Conservation (phyloP, 1,140 invertebrate genomes). For the Chrysomallon squamiferum region DNA sequence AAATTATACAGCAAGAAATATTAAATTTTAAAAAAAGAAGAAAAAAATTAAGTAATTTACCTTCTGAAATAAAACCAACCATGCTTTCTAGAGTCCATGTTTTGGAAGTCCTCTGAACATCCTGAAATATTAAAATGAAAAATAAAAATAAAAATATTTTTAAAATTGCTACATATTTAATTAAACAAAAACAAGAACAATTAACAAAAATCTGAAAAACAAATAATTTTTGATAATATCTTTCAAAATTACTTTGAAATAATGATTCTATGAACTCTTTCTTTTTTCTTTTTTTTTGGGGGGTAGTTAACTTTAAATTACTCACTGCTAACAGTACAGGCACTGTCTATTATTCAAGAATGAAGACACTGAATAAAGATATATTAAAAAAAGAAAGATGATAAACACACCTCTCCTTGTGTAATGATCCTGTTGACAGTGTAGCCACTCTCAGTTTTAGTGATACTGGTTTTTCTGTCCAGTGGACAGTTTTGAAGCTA, state of each 20-base stretch:
- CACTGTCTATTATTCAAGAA: too few species aligned
- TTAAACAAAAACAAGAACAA: not conserved
- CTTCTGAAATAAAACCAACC: conserved; percentile 62
- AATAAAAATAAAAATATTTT: not conserved
- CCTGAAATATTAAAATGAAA: conserved; percentile 34
- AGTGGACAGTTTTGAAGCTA: conserved; percentile 60
- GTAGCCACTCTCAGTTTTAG: conserved; percentile 43
- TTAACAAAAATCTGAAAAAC: not conserved
- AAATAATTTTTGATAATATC: not conserved
- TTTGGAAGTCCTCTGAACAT: conserved; percentile 53
- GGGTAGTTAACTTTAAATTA: too few species aligned
- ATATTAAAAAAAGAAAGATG: too few species aligned
- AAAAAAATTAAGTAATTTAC: conserved; percentile 24
- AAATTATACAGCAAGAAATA: too few species aligned
- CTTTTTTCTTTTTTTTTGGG: too few species aligned
- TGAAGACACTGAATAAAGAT: too few species aligned
- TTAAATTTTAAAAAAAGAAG: not conserved
- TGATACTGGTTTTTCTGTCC: conserved; percentile 59
- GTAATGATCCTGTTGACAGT: conserved; percentile 57
- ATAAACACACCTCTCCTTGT: conserved; percentile 57
- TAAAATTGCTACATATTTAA: not conserved
- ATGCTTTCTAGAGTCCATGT: conserved; percentile 46
- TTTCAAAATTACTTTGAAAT: too few species aligned
- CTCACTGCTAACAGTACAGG: too few species aligned
- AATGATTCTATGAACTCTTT: too few species aligned